These are phyloP conservation scores for Serilophus lunatus DNA, from an alignment of 2,113 vertebrate species.

Conservation along the genomic window DNA sequence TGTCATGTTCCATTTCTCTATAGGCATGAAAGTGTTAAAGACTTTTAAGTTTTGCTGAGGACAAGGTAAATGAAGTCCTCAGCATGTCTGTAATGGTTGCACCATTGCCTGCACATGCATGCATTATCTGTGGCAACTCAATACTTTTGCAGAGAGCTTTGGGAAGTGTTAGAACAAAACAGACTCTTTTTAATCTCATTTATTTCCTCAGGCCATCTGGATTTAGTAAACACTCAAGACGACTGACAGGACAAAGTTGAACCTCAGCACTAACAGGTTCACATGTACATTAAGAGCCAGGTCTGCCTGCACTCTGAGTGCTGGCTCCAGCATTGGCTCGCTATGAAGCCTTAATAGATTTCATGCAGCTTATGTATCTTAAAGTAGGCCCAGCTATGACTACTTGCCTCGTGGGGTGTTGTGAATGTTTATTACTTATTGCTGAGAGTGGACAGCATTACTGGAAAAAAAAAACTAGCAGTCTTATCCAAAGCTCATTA, in stretches of 20 bases:
- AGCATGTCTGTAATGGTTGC: neutral
- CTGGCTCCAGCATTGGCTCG: neutral
- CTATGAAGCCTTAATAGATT: constrained; percentile 27
- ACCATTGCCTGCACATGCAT: neutral
- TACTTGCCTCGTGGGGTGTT: constrained; percentile 13
- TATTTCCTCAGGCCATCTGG: constrained; percentile 56
- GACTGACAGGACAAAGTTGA: constrained; percentile 24
- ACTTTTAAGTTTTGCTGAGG: neutral
- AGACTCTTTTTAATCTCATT: constrained; percentile 42
- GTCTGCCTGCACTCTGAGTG: neutral
- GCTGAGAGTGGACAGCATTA: neutral
- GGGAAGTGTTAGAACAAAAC: constrained; percentile 43
- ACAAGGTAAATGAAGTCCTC: neutral
- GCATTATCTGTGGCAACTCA: neutral
- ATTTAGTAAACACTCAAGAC: constrained; percentile 51
- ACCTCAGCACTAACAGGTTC: constrained; percentile 45
- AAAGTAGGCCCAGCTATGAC: constrained; percentile 24
- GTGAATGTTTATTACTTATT: constrained; percentile 4
- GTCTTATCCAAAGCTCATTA: neutral
- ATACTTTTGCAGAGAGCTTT: neutral
- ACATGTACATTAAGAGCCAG: neutral
- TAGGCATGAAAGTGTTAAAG: neutral
- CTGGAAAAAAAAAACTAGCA: neutral
- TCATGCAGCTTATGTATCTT: constrained; percentile 12
- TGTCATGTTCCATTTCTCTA: neutral